Base-by-base conservation (phyloP, 2,797 vertebrate species). In the Anguilla megastoma region DNA sequence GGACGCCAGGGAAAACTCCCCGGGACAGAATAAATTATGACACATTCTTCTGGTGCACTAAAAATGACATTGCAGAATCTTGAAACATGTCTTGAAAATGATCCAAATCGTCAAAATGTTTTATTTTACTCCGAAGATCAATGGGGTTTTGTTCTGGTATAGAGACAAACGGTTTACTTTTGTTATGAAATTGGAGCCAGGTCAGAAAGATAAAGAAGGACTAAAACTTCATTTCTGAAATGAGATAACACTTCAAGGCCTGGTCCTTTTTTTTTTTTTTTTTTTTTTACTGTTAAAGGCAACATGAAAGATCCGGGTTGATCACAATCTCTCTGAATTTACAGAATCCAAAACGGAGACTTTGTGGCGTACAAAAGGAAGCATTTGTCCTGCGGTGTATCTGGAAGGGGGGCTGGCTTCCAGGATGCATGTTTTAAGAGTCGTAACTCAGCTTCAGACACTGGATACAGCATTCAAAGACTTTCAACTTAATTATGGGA, bases 401-500 rank as follows among this genome's bases (percentile, higher is more conserved):
- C 88, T 36, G 33, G 86, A 85, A 71, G 33, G 3, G 86, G 63
- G 74, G 33, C 36, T 90, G 87, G 86, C 76, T 89, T 79, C 58
- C 85, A 86, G 86, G 71, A 85, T 56, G 74, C 9, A 45, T 88
- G 6, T 89, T 88, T 91, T 90, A 89, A 60, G 89, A 89, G 89
- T 27, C 71, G 60, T 79, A 86, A 89, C 90, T 86, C 56, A 83
- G 82, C 86, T 84, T 33, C 87, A 85, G 86, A 86, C 79, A 74
- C 56, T 84, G 71, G 66, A 90, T 88, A 88, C 87, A 18, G 74
- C 86, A 56, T 80, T 74, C 83, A 87, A 87, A 90, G 86, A 89
- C 85, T 87, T 88, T 89, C 85, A 3, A 88, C 85, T 91, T 91
- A 88, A 92, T 91, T 90, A 92, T 76, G 82, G 87, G 89, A 87